Conservation (phyloP, 1,140 invertebrate genomes). For the Panagrolaimus sp. region DNA sequence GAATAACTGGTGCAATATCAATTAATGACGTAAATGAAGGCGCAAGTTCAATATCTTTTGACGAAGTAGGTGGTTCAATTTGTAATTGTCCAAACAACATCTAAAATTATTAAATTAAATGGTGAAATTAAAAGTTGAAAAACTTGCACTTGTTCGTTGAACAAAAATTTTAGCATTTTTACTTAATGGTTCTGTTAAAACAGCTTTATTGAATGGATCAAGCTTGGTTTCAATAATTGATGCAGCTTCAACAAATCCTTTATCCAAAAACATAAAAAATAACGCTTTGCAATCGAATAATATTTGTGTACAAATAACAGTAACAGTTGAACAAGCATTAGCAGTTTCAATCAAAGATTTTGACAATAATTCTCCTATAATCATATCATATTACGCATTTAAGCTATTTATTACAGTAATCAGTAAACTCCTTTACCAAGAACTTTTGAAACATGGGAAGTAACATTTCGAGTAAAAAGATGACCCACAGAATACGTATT, state of each 20-base stretch:
- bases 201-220: conserved; percentile 35
- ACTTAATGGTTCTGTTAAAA: conserved; percentile 25
- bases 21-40: not conserved
- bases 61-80: conserved; percentile 10
- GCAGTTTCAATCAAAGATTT: conserved; percentile 20
- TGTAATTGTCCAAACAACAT: conserved; percentile 28
- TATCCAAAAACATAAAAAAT: conserved; percentile 40
- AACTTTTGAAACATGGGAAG: conserved; percentile 27
- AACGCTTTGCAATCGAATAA: conserved; percentile 34
- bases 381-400: not conserved
- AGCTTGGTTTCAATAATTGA: conserved; percentile 34
- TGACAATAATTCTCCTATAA: conserved; percentile 23
- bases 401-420: not conserved
- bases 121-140: not conserved
- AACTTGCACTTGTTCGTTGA: conserved; percentile 18
- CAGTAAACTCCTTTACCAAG: conserved; percentile 15
- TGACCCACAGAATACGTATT: conserved; percentile 40
- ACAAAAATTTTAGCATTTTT: conserved; percentile 32
- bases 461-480: conserved; percentile 42
- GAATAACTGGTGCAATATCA: conserved; percentile 15
- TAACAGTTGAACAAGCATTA: conserved; percentile 4
- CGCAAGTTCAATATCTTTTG: not conserved
- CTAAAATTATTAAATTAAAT: conserved; percentile 11
- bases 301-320: conserved; percentile 31
- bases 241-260: conserved; percentile 31